A percentile compares a stretch with the other conserved stretches of the same genome.
phyloP scores from a whole-genome alignment of 2,888 invertebrate genomes.

The Hypomecis punctinalis region DNA sequence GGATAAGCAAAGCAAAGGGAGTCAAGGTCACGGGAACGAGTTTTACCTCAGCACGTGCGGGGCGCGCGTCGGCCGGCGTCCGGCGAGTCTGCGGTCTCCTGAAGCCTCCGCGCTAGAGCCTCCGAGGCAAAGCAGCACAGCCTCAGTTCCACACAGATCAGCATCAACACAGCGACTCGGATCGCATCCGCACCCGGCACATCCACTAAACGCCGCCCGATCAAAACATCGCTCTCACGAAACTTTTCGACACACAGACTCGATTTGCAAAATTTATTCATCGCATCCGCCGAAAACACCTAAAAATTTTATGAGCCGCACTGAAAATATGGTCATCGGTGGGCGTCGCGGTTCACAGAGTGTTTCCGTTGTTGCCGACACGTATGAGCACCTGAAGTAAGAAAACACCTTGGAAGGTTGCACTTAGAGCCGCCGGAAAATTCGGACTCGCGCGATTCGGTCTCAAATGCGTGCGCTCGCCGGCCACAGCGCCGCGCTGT shows the following conservation, averaged over 20 bases:
- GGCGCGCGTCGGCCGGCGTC: constrained; percentile 52
- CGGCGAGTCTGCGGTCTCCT: constrained; percentile 51
- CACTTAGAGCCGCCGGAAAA: constrained; percentile 75
- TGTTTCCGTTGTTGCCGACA: constrained; percentile 67
- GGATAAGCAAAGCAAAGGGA: constrained; percentile 54
- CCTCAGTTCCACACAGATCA: constrained; percentile 65
- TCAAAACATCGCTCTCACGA: constrained; percentile 82
- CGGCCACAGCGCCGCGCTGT: constrained; percentile 83
- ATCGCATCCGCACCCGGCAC: constrained; percentile 76
- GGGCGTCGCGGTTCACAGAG: constrained; percentile 52
- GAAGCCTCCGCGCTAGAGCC: constrained; percentile 22
- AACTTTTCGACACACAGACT: constrained; percentile 82
- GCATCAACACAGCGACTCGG: constrained; percentile 59
- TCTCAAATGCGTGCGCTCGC: constrained; percentile 87
- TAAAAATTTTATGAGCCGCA: constrained; percentile 76
- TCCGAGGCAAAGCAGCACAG: constrained; percentile 50
- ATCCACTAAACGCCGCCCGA: constrained; percentile 75
- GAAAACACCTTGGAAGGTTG: constrained; percentile 75
- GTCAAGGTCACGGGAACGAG: constrained; percentile 60
- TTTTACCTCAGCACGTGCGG: constrained; percentile 75
- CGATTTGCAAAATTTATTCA: constrained; percentile 84
- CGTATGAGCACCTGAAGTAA: constrained; percentile 75
- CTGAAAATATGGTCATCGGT: constrained; percentile 65
- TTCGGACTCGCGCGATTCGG: constrained; percentile 69
- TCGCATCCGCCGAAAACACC: constrained; percentile 83